These are phyloP conservation scores for Orchesella flavescens DNA, from an alignment of 2,888 invertebrate genomes.

Conservation along the genomic window DNA sequence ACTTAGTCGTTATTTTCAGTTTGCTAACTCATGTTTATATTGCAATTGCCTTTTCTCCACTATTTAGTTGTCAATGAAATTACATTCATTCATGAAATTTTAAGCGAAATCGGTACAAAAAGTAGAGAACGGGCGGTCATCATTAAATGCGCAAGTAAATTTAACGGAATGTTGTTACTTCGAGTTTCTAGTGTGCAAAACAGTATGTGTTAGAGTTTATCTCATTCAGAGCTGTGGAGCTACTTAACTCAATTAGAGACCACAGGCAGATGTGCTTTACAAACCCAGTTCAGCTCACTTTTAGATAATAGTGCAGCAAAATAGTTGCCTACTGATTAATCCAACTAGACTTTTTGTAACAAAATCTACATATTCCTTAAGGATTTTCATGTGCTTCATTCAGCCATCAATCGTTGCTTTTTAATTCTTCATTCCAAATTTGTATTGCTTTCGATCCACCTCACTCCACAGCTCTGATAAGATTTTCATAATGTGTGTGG, in stretches of 20 bases:
- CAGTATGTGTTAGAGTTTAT: not conserved
- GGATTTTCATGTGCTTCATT: too few species aligned
- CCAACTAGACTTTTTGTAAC: too few species aligned
- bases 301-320: too few species aligned
- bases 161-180: constrained; percentile 27
- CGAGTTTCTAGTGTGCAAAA: constrained; percentile 20
- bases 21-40: not conserved
- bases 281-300: too few species aligned
- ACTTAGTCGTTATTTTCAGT: not conserved
- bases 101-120: constrained; percentile 64
- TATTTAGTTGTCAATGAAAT: constrained; percentile 66
- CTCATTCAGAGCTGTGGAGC: not conserved
- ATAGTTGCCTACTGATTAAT: too few species aligned
- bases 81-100: constrained; percentile 69
- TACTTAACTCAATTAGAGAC: not conserved
- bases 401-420: too few species aligned
- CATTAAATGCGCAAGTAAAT: constrained; percentile 67
- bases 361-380: too few species aligned
- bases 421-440: too few species aligned
- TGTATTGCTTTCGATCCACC: too few species aligned
- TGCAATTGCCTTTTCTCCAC: too few species aligned
- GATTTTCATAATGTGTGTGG: too few species aligned
- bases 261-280: not conserved
- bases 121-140: constrained; percentile 66
- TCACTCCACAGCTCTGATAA: too few species aligned